A percentile compares a stretch with the other conserved stretches of the same genome.
phyloP scores from a whole-genome alignment of 2,113 vertebrate species.

The Actenoides hombroni region DNA sequence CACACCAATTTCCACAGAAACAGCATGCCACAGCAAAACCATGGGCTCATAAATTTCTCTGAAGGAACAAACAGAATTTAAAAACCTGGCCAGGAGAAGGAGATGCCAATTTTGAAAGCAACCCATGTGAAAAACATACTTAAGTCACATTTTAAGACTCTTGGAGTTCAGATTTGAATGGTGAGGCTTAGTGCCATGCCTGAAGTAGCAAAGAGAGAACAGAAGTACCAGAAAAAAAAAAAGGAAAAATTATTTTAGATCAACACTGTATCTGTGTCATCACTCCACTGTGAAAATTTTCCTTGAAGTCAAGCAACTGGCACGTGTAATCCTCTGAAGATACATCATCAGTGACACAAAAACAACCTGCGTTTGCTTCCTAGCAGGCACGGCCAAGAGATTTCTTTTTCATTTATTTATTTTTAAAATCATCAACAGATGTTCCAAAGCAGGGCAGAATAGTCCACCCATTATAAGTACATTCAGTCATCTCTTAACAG shows the following conservation, averaged over 20 bases:
- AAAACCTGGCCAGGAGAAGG: neutral
- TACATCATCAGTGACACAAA: neutral
- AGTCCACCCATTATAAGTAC: neutral
- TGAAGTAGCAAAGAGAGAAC: neutral
- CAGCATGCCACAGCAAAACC: neutral
- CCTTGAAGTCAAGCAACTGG: slow-evolving; percentile 11
- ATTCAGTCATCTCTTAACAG: neutral
- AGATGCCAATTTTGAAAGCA: neutral
- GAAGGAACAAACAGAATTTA: neutral
- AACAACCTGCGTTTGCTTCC: neutral
- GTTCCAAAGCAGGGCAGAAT: neutral
- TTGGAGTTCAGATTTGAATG: neutral
- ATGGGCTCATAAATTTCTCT: neutral
- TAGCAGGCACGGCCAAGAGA: neutral
- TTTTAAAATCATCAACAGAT: neutral
- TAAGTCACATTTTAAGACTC: neutral
- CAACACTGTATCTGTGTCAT: neutral
- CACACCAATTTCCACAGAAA: neutral
- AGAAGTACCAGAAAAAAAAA: neutral
- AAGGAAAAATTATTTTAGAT: neutral
- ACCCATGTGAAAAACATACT: neutral
- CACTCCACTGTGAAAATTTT: neutral
- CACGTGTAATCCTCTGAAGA: neutral
- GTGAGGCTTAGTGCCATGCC: neutral
- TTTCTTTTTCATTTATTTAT: neutral